Conservation (phyloP, 92 coral and sea anemone species). For the Phenganax stokvisi region DNA sequence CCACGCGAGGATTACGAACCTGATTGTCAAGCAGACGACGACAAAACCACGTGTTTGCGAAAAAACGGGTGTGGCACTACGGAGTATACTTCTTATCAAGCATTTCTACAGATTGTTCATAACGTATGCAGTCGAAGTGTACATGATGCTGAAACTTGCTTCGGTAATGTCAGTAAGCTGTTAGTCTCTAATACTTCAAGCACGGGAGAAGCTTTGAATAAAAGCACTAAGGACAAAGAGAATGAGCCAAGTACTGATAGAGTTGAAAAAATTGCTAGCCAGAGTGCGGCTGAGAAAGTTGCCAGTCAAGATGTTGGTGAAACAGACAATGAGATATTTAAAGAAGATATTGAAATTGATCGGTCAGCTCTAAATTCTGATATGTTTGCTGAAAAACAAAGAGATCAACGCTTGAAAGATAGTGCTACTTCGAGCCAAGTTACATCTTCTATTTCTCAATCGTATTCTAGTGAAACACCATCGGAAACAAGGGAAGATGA, state of each 20-base stretch:
- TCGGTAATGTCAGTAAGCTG: not conserved
- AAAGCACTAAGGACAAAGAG: not conserved
- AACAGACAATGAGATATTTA: conserved; percentile 26
- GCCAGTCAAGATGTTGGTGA: conserved; percentile 16
- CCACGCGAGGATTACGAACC: conserved; percentile 26
- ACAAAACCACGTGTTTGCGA: conserved; percentile 10
- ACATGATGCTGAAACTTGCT: conserved; percentile 11
- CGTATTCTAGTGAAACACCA: not conserved
- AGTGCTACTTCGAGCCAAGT: not conserved
- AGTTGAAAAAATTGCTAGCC: conserved; percentile 30
- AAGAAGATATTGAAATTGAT: not conserved
- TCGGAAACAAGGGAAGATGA: not conserved
- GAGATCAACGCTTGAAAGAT: not conserved
- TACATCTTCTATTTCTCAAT: not conserved
- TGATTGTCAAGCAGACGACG: conserved; percentile 16
- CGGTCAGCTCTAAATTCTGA: not conserved
- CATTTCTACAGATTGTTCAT: conserved; percentile 15
- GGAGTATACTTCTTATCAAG: conserved; percentile 11
- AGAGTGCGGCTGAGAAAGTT: conserved; percentile 22
- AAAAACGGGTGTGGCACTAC: conserved; percentile 16
- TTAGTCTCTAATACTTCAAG: conserved; percentile 4
- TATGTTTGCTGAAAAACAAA: not conserved
- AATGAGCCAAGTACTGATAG: conserved; percentile 23
- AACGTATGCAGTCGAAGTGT: conserved; percentile 26
- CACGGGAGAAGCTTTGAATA: not conserved